Evolutionary conservation across 2,888 invertebrate genomes (phyloP).

Genomic region (Rotaria socialis): DNA sequence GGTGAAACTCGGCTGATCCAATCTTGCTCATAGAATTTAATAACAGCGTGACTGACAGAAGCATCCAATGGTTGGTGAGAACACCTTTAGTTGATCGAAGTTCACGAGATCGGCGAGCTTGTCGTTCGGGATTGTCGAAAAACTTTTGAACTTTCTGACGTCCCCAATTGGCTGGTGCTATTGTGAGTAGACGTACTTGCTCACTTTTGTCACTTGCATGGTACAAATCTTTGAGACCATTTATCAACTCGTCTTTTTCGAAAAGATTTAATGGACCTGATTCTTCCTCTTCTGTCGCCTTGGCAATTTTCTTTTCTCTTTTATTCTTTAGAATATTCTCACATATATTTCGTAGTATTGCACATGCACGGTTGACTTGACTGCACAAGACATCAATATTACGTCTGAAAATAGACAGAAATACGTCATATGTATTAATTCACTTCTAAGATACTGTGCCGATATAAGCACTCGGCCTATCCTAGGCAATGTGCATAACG

Average conservation of each 20-base stretch:
- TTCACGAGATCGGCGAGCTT: background rate
- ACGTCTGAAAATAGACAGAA: background rate
- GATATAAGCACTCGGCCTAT: no score
- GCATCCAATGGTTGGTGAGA: background rate
- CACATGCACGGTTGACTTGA: background rate
- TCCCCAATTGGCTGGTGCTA: background rate
- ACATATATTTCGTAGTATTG: background rate
- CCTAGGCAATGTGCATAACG: no score
- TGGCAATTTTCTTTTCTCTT: background rate
- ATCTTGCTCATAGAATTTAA: background rate
- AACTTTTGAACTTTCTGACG: background rate
- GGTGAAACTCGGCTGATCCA: constrained; percentile 2
- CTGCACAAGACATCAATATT: background rate
- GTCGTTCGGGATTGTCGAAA: background rate
- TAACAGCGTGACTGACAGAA: background rate
- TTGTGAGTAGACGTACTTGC: background rate
- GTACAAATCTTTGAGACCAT: background rate
- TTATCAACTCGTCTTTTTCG: background rate
- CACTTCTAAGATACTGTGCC: no score
- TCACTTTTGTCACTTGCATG: background rate
- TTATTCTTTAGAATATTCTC: background rate
- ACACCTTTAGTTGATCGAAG: background rate
- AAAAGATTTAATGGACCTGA: background rate
- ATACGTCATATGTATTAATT: no score
- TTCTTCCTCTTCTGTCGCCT: background rate